Evolutionary conservation across 2,888 invertebrate species (phyloP).

Genomic region (Ophion slaviceki): DNA sequence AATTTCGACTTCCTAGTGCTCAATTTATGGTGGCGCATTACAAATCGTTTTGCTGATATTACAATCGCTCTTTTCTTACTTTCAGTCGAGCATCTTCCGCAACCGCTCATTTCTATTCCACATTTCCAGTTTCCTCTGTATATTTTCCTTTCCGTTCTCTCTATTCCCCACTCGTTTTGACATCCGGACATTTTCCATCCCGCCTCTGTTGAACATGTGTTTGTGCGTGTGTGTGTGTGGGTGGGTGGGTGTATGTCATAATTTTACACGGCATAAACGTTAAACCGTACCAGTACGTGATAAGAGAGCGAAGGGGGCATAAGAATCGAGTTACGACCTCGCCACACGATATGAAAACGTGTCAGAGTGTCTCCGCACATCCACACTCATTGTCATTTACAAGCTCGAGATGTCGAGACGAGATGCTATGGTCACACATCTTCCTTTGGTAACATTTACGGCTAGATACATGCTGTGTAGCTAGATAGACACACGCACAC

Average conservation of each 20-base stretch:
- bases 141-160: neutral
- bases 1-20: too few relatives aligned
- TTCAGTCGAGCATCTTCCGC: neutral
- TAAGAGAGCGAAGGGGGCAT: slow-evolving; percentile 7
- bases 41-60: too few relatives aligned
- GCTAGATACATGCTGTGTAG: neutral
- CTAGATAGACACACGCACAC: neutral
- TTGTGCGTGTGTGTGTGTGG: neutral
- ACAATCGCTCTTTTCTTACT: neutral
- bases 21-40: too few relatives aligned
- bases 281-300: slow-evolving; percentile 16
- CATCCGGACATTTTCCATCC: slow-evolving; percentile 24
- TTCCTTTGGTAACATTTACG: slow-evolving; percentile 7
- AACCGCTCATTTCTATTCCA: neutral
- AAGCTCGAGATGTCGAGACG: slow-evolving; percentile 57
- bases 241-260: neutral
- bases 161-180: slow-evolving; percentile 23
- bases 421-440: slow-evolving; percentile 10
- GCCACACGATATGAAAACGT: slow-evolving; percentile 60
- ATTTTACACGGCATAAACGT: slow-evolving; percentile 6
- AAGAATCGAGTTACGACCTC: slow-evolving; percentile 58
- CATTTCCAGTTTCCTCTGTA: neutral
- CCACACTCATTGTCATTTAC: slow-evolving; percentile 48
- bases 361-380: slow-evolving; percentile 46
- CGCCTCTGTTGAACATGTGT: neutral